These are phyloP conservation scores for Salvelinus namaycush DNA, from an alignment of 2,113 vertebrate species.

Conservation along the genomic window DNA sequence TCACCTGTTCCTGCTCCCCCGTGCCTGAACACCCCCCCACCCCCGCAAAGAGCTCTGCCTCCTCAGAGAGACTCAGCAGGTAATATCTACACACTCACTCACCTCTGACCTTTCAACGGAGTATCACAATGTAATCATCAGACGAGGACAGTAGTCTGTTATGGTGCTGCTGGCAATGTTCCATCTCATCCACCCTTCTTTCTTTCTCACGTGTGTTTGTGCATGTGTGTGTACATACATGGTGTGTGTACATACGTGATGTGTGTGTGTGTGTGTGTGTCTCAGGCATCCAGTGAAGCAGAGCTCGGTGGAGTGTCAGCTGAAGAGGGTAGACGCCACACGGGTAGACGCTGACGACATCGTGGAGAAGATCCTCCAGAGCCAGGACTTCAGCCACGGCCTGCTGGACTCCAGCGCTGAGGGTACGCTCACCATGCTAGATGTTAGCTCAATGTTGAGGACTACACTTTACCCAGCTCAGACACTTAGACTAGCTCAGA, in stretches of 20 bases:
- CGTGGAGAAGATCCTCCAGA: too few species aligned
- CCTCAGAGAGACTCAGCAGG: constrained; percentile 75
- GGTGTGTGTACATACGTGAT: too few species aligned
- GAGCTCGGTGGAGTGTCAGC: constrained; percentile 90
- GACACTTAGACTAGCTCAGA: too few species aligned
- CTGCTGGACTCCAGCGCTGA: constrained; percentile 82
- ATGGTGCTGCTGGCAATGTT: not conserved
- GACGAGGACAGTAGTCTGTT: not conserved
- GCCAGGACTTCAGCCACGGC: too few species aligned
- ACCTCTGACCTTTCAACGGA: not conserved
- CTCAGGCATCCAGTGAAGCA: constrained; percentile 86
- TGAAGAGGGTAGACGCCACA: constrained; percentile 92
- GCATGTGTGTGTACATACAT: too few species aligned
- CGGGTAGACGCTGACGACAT: constrained; percentile 91
- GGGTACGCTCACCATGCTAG: constrained; percentile 70
- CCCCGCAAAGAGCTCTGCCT: constrained; percentile 55
- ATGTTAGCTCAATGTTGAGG: not conserved
- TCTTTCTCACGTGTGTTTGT: not conserved
- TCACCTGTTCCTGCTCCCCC: constrained; percentile 27
- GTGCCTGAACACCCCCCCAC: constrained; percentile 54
- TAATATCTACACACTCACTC: constrained; percentile 45
- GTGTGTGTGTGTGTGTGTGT: too few species aligned
- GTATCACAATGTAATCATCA: not conserved
- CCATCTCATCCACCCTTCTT: not conserved
- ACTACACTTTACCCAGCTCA: too few species aligned